phyloP scores from a whole-genome alignment of 2,113 vertebrate species.

The Rhinopomastus cyanomelas region DNA sequence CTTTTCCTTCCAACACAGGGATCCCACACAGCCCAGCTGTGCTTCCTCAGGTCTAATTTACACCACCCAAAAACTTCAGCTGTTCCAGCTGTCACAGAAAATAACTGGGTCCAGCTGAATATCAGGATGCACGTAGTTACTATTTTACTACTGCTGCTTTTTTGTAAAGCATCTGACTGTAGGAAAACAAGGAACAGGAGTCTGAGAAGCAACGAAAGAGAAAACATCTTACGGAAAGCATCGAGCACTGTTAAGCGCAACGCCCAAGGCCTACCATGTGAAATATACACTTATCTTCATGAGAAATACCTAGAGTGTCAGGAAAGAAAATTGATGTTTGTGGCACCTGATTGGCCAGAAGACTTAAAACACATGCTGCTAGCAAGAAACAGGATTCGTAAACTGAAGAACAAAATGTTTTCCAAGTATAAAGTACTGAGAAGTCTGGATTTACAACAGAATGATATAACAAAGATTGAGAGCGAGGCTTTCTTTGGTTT shows the following conservation, averaged over 20 bases:
- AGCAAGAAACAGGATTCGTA: slow-evolving; percentile 87
- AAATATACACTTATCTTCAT: slow-evolving; percentile 83
- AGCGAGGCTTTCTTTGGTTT: slow-evolving; percentile 87
- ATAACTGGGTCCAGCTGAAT: slow-evolving; percentile 69
- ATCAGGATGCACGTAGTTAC: slow-evolving; percentile 83
- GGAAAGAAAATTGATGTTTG: slow-evolving; percentile 83
- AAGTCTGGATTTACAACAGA: slow-evolving; percentile 94
- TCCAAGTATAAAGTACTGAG: slow-evolving; percentile 84
- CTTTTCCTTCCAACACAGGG: slow-evolving; percentile 64
- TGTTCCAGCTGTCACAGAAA: slow-evolving; percentile 55
- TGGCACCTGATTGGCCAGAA: slow-evolving; percentile 85
- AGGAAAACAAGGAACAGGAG: slow-evolving; percentile 72
- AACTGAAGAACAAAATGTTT: slow-evolving; percentile 88
- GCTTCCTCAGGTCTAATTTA: slow-evolving; percentile 58
- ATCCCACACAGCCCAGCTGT: slow-evolving; percentile 64
- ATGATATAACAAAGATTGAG: slow-evolving; percentile 88
- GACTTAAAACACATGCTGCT: slow-evolving; percentile 91
- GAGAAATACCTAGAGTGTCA: slow-evolving; percentile 95
- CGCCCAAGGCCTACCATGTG: slow-evolving; percentile 76
- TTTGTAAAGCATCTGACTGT: slow-evolving; percentile 77
- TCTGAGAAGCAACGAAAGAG: slow-evolving; percentile 60
- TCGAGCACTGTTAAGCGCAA: slow-evolving; percentile 81
- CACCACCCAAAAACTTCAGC: slow-evolving; percentile 42
- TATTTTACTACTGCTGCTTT: slow-evolving; percentile 79
- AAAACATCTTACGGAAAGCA: slow-evolving; percentile 56